phyloP scores from a whole-genome alignment of 1,140 invertebrate genomes.

The Drosophila oshimai region DNA sequence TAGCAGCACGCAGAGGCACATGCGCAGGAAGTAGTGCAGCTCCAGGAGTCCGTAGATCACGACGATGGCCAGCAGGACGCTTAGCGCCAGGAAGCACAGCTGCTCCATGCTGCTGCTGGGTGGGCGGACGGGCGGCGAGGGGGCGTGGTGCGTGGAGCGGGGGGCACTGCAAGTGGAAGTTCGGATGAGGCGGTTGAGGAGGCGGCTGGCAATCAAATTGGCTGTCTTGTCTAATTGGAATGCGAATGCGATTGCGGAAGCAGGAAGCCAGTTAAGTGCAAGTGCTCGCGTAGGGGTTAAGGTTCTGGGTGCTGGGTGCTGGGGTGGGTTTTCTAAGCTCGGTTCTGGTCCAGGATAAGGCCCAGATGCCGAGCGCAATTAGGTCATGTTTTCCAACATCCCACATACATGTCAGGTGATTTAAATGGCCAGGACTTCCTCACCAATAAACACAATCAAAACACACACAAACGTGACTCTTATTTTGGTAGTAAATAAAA shows the following conservation, averaged over 20 bases:
- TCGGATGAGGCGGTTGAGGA: neutral
- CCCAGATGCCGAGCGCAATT: slow-evolving; percentile 42
- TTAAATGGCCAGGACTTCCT: neutral
- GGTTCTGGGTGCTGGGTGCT: neutral
- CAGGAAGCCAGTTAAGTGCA: slow-evolving; percentile 56
- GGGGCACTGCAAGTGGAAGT: neutral
- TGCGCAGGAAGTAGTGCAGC: slow-evolving; percentile 88
- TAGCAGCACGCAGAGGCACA: slow-evolving; percentile 85
- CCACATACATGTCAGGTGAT: no score
- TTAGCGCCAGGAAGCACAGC: slow-evolving; percentile 60
- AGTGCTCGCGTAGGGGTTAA: slow-evolving; percentile 24
- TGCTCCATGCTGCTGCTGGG: slow-evolving; percentile 45
- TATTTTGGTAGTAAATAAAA: no score
- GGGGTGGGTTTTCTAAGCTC: slow-evolving; percentile 2
- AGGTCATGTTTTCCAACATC: slow-evolving; percentile 54
- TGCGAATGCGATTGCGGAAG: slow-evolving; percentile 6
- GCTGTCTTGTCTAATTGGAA: slow-evolving; percentile 25
- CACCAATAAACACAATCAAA: neutral
- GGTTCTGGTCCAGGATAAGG: slow-evolving; percentile 32
- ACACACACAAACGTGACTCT: slow-evolving; percentile 6
- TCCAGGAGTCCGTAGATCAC: slow-evolving; percentile 86
- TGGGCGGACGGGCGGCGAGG: neutral
- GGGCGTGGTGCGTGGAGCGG: neutral
- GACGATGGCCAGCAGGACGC: slow-evolving; percentile 73
- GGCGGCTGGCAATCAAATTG: slow-evolving; percentile 24